These are phyloP conservation scores for Strongylocentrotus purpuratus DNA, from an alignment of 35 echinoderm and acorn worm genomes.

Conservation along the genomic window DNA sequence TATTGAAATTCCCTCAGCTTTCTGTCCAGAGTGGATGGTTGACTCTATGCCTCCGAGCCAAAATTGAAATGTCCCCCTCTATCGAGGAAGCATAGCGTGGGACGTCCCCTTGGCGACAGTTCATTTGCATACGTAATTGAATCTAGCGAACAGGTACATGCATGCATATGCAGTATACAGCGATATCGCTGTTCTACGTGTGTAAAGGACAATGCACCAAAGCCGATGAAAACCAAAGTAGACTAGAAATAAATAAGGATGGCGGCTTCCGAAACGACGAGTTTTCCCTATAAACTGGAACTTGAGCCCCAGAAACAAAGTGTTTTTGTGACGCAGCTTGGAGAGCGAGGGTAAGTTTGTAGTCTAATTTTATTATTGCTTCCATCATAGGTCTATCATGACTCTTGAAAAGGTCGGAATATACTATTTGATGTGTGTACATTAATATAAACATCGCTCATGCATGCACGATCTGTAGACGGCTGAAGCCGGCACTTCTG, in stretches of 20 bases:
- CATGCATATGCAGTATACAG: background rate
- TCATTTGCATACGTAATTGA: slow-evolving; percentile 48
- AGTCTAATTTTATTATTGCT: too few species aligned
- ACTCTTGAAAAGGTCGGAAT: too few species aligned
- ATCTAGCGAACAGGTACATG: background rate
- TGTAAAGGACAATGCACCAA: background rate
- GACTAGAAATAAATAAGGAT: slow-evolving; percentile 19
- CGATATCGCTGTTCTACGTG: background rate
- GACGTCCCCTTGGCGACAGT: slow-evolving; percentile 48
- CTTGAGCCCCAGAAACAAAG: slow-evolving; percentile 85
- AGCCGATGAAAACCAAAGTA: background rate
- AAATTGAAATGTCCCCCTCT: slow-evolving; percentile 13
- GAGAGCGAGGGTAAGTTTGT: slow-evolving; percentile 64
- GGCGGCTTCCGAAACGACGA: slow-evolving; percentile 46
- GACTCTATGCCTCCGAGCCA: too few species aligned
- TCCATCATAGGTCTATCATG: too few species aligned
- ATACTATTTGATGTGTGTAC: too few species aligned
- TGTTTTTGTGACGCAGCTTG: slow-evolving; percentile 97
- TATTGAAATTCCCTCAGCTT: too few species aligned
- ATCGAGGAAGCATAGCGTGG: slow-evolving; percentile 4
- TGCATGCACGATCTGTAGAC: too few species aligned
- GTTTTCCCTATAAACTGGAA: slow-evolving; percentile 76
- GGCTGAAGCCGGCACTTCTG: too few species aligned
- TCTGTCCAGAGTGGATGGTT: too few species aligned
- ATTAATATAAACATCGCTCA: too few species aligned